Evolutionary conservation across 2,888 invertebrate genomes (phyloP).

Genomic region (Endotricha flammealis): DNA sequence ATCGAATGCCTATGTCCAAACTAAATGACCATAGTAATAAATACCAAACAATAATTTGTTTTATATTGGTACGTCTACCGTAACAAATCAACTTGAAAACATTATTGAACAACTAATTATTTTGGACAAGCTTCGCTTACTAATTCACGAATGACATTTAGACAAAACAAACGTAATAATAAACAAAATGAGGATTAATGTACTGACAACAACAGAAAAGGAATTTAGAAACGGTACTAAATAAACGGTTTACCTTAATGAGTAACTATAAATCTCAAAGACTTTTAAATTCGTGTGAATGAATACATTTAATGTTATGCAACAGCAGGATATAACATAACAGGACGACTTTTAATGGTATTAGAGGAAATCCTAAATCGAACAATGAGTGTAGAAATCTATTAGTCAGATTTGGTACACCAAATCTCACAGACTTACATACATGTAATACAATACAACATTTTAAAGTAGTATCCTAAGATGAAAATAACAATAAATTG

Average conservation of each 20-base stretch:
- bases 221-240: background rate
- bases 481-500: too few relatives aligned
- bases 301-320: background rate
- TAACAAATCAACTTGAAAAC: background rate
- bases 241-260: background rate
- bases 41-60: background rate
- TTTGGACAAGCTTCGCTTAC: background rate
- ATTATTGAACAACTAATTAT: background rate
- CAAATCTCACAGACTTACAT: too few relatives aligned
- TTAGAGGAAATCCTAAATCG: background rate
- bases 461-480: too few relatives aligned
- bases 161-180: background rate
- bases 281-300: conserved; percentile 1
- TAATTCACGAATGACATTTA: background rate
- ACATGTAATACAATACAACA: too few relatives aligned
- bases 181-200: background rate
- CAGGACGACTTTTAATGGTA: background rate
- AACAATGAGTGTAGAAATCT: too few relatives aligned
- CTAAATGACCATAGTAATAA: background rate
- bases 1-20: background rate
- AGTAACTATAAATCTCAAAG: background rate
- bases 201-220: background rate
- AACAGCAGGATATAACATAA: background rate
- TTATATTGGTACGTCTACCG: background rate
- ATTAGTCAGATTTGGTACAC: too few relatives aligned